phyloP scores from a whole-genome alignment of 2,797 vertebrate genomes.

The Sparus aurata region DNA sequence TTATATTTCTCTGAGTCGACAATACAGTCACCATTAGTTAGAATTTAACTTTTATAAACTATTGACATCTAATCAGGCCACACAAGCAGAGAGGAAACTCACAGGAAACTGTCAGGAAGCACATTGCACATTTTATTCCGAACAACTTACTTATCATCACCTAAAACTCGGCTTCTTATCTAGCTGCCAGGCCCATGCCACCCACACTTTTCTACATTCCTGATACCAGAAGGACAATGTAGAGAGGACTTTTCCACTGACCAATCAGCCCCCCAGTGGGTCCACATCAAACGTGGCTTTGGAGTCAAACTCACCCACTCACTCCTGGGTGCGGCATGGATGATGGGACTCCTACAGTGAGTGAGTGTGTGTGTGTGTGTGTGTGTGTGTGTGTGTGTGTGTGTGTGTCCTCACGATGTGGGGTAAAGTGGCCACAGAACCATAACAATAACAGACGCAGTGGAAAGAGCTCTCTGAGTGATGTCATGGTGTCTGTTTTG shows the following conservation, averaged over 20 bases:
- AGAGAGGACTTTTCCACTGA: slow-evolving; percentile 73
- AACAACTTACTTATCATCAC: slow-evolving; percentile 60
- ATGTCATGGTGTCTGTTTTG: slow-evolving; percentile 68
- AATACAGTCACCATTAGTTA: slow-evolving; percentile 30
- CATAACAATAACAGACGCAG: slow-evolving; percentile 65
- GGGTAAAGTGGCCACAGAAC: slow-evolving; percentile 56
- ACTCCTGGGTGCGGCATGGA: slow-evolving; percentile 67
- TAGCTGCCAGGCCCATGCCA: slow-evolving; percentile 49
- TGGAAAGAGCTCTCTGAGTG: slow-evolving; percentile 69
- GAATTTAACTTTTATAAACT: slow-evolving; percentile 17
- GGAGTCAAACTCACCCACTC: slow-evolving; percentile 75
- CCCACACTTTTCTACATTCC: slow-evolving; percentile 61
- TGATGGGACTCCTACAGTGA: slow-evolving; percentile 39
- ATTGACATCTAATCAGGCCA: slow-evolving; percentile 22
- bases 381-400: slow-evolving; percentile 4
- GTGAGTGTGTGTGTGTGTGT: slow-evolving; percentile 22
- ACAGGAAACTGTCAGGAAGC: slow-evolving; percentile 66
- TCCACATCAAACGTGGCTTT: slow-evolving; percentile 71
- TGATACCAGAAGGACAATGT: slow-evolving; percentile 70
- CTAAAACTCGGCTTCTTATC: slow-evolving; percentile 65
- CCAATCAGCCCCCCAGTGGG: slow-evolving; percentile 53
- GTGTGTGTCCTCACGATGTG: slow-evolving; percentile 37
- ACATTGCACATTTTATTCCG: slow-evolving; percentile 52
- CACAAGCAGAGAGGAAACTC: slow-evolving; percentile 11
- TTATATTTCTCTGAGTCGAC: slow-evolving; percentile 27